A percentile compares a stretch with the other conserved stretches of the same genome.
Evolutionary conservation across 2,113 vertebrate genomes (phyloP).

Genomic region (Aphelocoma coerulescens): DNA sequence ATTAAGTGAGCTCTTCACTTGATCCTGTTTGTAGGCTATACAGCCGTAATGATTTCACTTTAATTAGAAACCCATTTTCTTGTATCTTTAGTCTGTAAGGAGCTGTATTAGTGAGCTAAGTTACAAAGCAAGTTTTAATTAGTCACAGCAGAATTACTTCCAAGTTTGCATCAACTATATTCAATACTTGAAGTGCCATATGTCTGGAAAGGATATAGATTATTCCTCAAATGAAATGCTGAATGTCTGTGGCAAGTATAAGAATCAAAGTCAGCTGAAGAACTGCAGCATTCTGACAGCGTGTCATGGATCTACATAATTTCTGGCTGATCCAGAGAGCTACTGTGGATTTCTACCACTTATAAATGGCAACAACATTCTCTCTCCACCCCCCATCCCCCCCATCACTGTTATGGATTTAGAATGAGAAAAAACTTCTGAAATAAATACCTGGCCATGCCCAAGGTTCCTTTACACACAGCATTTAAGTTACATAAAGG

Average conservation of each 20-base stretch:
- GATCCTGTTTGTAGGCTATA: background rate
- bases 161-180: background rate
- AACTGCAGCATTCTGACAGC: background rate
- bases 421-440: background rate
- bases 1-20: background rate
- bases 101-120: background rate
- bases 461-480: background rate
- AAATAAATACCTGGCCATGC: background rate
- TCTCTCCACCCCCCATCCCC: background rate
- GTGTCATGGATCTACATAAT: background rate
- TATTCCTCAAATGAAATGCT: background rate
- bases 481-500: background rate
- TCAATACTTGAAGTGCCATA: background rate
- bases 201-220: background rate
- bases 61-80: background rate
- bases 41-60: background rate
- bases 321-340: background rate
- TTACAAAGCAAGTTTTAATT: constrained; percentile 9
- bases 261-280: background rate
- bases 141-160: background rate
- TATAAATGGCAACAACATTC: background rate
- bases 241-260: background rate
- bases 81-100: background rate
- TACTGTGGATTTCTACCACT: background rate
- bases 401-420: background rate